Evolutionary conservation across 2,888 invertebrate species (phyloP), one percentile per base, ranked within the genome.

Genomic region (Drosophila koepferae): DNA sequence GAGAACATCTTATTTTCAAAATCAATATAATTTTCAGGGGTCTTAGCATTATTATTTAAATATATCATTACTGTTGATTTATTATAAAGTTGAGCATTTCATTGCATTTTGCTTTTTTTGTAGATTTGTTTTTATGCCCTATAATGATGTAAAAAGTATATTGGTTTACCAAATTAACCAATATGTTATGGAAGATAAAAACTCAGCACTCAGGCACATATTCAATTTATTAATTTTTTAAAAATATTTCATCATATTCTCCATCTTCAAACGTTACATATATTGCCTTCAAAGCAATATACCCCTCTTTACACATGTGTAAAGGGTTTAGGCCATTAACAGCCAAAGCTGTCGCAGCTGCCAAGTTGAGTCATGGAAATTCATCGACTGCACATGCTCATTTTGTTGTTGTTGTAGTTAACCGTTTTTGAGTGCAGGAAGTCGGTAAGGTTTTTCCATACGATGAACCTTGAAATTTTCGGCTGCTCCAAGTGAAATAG

Each of bases 401-500:
- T n/a, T 31, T 49, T 62, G 36, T 20, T 63, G 16, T 49, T 48
- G 53, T 46, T 64, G 53, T 58, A 79, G 80, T 79, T 82, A 70
- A 80, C 70, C 61, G 61, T 38, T 41, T 46, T 48, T 36, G 70
- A 63, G 67, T 63, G 60, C 65, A 76, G 80, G 78, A 78, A 78
- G 80, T 55, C 59, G 12, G 36, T n/a, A 8, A n/a, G 55, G 41
- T 41, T 75, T 79, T 75, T 69, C 61, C 76, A 66, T 63, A 80
- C 75, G 72, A 48, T 66, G 62, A 86, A 89, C 85, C 86, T 86
- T 86, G 89, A 86, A 86, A 83, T 65, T 65, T 80, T 71, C 9
- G 38, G 18, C 60, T 63, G 64, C 38, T 64, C 64, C 59, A 73
- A 82, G 71, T 81, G 90, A 87, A 87, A 87, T 88, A 87, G 86